Evolutionary conservation across 2,113 vertebrate genomes (phyloP).

Genomic region (Chlamydotis undulata): DNA sequence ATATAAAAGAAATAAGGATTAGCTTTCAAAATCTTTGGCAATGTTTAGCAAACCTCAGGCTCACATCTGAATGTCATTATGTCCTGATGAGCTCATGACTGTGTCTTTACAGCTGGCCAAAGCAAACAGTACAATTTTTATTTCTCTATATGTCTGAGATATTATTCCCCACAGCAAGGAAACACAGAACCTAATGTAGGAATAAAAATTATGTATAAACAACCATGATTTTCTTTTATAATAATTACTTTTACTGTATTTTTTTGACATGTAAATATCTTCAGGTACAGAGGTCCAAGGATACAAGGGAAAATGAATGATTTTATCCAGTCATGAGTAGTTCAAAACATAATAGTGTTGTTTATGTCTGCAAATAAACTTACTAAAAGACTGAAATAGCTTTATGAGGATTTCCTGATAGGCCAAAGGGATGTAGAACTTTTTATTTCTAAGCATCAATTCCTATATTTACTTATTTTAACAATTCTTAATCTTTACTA

Average conservation of each 20-base stretch:
- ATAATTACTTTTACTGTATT: background rate
- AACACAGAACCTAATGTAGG: background rate
- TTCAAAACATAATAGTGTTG: background rate
- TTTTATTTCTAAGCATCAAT: background rate
- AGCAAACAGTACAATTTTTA: slow-evolving; percentile 19
- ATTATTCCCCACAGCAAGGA: background rate
- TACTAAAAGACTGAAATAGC: background rate
- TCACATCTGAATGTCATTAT: slow-evolving; percentile 44
- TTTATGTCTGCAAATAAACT: background rate
- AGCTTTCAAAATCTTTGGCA: background rate
- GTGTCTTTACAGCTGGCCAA: background rate
- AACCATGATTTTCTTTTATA: background rate
- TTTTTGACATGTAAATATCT: background rate
- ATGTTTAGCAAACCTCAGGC: background rate
- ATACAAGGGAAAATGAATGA: background rate
- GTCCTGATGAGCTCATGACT: background rate
- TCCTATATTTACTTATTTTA: background rate
- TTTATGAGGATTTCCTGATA: background rate
- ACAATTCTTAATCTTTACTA: background rate
- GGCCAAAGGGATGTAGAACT: background rate
- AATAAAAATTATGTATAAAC: background rate
- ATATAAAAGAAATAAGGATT: background rate
- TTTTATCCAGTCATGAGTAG: background rate
- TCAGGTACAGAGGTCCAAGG: background rate
- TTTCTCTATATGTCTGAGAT: background rate